These are phyloP conservation scores for Centropus bengalensis DNA, from an alignment of 2,113 vertebrate genomes.

Conservation along the genomic window DNA sequence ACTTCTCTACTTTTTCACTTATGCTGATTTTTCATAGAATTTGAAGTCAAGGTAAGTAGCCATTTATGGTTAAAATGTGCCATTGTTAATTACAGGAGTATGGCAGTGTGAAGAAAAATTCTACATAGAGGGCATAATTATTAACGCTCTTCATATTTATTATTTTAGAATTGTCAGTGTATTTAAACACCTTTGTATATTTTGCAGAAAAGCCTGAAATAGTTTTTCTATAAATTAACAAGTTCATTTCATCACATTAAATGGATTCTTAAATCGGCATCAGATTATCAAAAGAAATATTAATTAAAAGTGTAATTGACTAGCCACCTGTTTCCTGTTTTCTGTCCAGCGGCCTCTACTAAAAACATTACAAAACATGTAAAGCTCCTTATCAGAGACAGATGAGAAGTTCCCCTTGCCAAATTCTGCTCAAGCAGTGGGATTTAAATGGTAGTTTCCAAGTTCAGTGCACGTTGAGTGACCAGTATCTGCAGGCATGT, in stretches of 20 bases:
- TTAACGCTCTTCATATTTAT: background rate
- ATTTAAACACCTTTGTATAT: slow-evolving; percentile 22
- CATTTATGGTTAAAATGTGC: background rate
- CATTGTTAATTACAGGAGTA: background rate
- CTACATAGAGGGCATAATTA: background rate
- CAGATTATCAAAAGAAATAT: slow-evolving; percentile 60
- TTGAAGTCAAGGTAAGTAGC: background rate
- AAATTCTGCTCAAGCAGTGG: background rate
- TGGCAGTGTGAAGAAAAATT: background rate
- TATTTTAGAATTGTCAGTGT: background rate
- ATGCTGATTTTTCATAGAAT: background rate
- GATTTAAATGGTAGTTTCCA: background rate
- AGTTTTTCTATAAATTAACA: slow-evolving; percentile 51
- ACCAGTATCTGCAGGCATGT: no score
- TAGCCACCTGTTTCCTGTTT: slow-evolving; percentile 58
- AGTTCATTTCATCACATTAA: slow-evolving; percentile 56
- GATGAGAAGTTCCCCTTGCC: background rate
- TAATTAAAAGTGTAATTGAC: slow-evolving; percentile 72
- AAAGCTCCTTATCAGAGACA: slow-evolving; percentile 45
- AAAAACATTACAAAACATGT: slow-evolving; percentile 33
- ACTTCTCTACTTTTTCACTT: background rate
- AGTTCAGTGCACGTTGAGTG: background rate
- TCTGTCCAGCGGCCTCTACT: slow-evolving; percentile 12
- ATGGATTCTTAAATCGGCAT: slow-evolving; percentile 65
- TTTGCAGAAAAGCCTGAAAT: slow-evolving; percentile 37